These are phyloP conservation scores for Anolis sagrei DNA, from an alignment of 2,113 vertebrate species.

Conservation along the genomic window DNA sequence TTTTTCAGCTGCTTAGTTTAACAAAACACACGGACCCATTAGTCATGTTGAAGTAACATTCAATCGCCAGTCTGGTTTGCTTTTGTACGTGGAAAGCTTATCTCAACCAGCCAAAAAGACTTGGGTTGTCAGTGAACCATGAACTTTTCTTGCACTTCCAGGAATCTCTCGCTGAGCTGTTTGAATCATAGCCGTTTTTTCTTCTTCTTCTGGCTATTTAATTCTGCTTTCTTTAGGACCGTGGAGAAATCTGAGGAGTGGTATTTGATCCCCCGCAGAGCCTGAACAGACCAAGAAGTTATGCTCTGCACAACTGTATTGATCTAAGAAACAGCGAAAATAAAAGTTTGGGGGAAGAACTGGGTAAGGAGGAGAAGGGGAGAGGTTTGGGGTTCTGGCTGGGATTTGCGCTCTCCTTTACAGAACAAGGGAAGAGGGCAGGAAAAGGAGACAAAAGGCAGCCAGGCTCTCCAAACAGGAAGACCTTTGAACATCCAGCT, in stretches of 20 bases:
- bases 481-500: not conserved
- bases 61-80: not conserved
- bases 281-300: constrained; percentile 15
- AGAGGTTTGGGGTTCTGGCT: not conserved
- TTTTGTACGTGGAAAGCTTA: not conserved
- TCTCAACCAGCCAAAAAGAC: no score
- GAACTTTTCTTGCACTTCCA: not conserved
- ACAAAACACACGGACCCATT: no score
- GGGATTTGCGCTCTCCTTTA: not conserved
- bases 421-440: not conserved
- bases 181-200: not conserved
- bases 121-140: not conserved
- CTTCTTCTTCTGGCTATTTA: not conserved
- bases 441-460: constrained; percentile 46
- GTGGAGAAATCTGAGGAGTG: constrained; percentile 38
- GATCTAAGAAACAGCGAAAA: constrained; percentile 12
- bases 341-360: not conserved
- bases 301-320: constrained; percentile 23
- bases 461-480: not conserved
- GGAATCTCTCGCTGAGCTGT: not conserved
- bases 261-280: constrained; percentile 47
- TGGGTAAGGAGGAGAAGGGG: not conserved
- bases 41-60: not conserved
- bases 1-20: no score
- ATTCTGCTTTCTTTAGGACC: constrained; percentile 64